Base-by-base conservation (phyloP, 2,888 invertebrate genomes). In the Epistrophe eligans region DNA sequence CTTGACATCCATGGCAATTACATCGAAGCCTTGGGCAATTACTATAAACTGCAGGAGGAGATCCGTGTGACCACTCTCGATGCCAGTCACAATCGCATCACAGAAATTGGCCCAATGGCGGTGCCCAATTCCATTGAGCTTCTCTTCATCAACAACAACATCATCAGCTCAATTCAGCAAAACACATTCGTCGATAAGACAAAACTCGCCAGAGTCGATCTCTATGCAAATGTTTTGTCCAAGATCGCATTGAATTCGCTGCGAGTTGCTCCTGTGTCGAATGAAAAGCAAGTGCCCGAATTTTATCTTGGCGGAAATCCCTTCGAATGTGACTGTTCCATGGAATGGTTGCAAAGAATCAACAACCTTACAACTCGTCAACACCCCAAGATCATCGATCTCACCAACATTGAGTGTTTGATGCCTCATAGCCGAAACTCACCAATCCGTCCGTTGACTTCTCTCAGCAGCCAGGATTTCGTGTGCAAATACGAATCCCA, bases 231-330 rank as follows among this genome's bases (percentile, higher is more conserved):
- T 92, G 96, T 96, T 92, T 93, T 98, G 91, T 95, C 96, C 90
- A 96, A 96, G 91, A 94, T 98, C 93, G 97, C 97, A 89, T 93
- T 97, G 90, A 96, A 97, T 90, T 96, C 97, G 89, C 93, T 98
- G 89, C 95, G 97, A 77, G 94, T 97, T 89, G 95, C 96, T n/a
- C 94, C 95, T 73, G 95, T 97, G 90, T 94, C 94, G 64, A 88
- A 81, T 19, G 96, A 96, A 89, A 96, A 96, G 91, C 94, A 95
- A 0, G 94, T 97, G 89, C 97, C 98, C 0, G 97, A 98, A 92
- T 97, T 98, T 93, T 98, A 97, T 92, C 94, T 98, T 89, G 98
- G 97, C 88, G 97, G 97, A 64, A 99, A 99, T 93, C 98, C 98
- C 15, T 97, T 98, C 93, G 96, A 97, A 90, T 99, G 98, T 93